Evolutionary conservation across 2,888 invertebrate genomes (phyloP).

Genomic region (Heliconius cydno): DNA sequence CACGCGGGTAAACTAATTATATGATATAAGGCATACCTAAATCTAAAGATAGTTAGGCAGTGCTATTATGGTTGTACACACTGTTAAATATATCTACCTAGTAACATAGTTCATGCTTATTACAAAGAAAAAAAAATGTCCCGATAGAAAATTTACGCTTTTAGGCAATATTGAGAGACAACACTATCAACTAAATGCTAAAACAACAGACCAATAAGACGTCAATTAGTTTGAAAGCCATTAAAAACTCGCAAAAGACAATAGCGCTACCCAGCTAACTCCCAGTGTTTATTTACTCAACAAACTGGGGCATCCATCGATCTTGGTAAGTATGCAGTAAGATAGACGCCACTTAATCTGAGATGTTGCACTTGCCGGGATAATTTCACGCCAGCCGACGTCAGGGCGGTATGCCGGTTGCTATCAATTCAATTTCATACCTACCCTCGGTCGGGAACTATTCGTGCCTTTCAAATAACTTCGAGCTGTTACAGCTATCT

Average conservation of each 20-base stretch:
- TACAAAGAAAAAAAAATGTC: too few relatives aligned
- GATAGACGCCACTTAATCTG: conserved; percentile 68
- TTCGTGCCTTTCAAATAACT: conserved; percentile 44
- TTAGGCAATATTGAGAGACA: too few relatives aligned
- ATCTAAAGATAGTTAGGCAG: too few relatives aligned
- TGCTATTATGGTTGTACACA: too few relatives aligned
- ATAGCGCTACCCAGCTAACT: conserved; percentile 31
- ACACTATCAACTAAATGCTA: neutral
- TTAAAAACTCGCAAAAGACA: conserved; percentile 21
- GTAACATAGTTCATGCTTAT: too few relatives aligned
- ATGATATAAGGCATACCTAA: too few relatives aligned
- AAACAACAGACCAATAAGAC: neutral
- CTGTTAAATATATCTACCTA: too few relatives aligned
- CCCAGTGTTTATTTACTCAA: conserved; percentile 57
- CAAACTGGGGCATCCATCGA: conserved; percentile 65
- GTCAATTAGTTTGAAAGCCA: conserved; percentile 22
- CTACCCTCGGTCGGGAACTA: conserved; percentile 55
- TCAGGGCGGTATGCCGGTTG: conserved; percentile 53
- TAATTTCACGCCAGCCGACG: conserved; percentile 69
- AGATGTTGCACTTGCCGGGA: conserved; percentile 67
- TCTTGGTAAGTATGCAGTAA: conserved; percentile 56
- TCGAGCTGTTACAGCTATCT: conserved; percentile 36
- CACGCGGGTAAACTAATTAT: too few relatives aligned
- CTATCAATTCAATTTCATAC: conserved; percentile 72
- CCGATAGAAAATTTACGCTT: too few relatives aligned